Evolutionary conservation across 2,797 vertebrate genomes (phyloP).

Genomic region (Pygocentrus nattereri): DNA sequence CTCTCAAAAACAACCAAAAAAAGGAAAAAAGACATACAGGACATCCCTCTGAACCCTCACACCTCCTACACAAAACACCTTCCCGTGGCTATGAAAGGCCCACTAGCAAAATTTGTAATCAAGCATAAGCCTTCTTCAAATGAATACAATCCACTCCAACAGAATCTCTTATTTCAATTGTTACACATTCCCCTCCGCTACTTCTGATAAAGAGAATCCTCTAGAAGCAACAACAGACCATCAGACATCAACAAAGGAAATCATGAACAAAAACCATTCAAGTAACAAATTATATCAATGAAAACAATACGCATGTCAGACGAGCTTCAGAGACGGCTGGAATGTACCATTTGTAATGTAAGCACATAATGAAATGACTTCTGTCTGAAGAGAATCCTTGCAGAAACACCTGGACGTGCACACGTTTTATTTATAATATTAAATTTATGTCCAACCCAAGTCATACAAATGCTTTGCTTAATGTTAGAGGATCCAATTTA

Average conservation of each 20-base stretch:
- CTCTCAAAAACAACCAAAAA: too few relatives aligned
- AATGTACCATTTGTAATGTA: constrained; percentile 28
- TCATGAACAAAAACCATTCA: constrained; percentile 6
- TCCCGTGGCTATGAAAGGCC: too few relatives aligned
- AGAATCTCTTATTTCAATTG: not conserved
- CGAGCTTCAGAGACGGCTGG: constrained; percentile 11
- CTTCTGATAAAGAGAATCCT: not conserved
- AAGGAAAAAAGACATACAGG: too few relatives aligned
- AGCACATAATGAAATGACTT: constrained; percentile 21
- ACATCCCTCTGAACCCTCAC: too few relatives aligned
- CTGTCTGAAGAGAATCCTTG: constrained; percentile 22
- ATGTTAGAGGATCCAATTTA: constrained; percentile 54
- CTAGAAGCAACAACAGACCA: constrained; percentile 23
- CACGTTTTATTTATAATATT: constrained; percentile 33
- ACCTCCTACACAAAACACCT: too few relatives aligned
- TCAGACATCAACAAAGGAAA: not conserved
- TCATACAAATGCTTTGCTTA: constrained; percentile 37
- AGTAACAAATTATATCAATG: constrained; percentile 24
- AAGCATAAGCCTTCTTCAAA: too few relatives aligned
- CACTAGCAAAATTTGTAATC: too few relatives aligned
- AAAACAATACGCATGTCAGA: constrained; percentile 22
- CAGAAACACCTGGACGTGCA: constrained; percentile 15
- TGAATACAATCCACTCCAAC: too few relatives aligned
- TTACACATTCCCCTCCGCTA: not conserved
- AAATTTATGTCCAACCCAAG: constrained; percentile 31